Percentiles rank a stretch among this genome's conserved stretches.
Conservation (phyloP, 1,140 invertebrate species). For the Drosophila quadrilineata region DNA sequence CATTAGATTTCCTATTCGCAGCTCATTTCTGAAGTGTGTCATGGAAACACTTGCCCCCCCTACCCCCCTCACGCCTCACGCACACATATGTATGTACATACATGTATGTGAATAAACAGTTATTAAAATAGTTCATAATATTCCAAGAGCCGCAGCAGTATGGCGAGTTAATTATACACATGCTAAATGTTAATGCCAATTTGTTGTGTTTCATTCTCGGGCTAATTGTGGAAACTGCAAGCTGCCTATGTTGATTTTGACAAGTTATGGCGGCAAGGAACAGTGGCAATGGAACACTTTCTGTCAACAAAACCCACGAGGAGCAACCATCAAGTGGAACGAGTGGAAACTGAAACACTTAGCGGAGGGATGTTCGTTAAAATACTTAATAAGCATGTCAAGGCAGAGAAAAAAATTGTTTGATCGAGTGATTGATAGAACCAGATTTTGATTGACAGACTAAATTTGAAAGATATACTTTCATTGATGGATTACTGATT, state of each 20-base stretch:
- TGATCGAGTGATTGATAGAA: no score
- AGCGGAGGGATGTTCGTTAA: not conserved
- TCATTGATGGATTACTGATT: no score
- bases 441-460: no score
- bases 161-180: constrained; percentile 3
- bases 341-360: not conserved
- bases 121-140: constrained; percentile 12
- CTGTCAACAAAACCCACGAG: no score
- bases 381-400: no score
- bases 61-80: not conserved
- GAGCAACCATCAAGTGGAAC: not conserved
- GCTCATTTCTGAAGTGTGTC: constrained; percentile 19
- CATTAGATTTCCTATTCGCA: not conserved
- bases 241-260: no score
- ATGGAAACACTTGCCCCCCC: constrained; percentile 1
- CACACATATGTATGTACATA: not conserved
- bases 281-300: not conserved
- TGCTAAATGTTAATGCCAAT: constrained; percentile 7
- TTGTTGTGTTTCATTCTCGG: not conserved
- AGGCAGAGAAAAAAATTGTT: no score
- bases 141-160: not conserved
- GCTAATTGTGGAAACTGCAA: not conserved
- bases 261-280: not conserved
- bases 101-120: not conserved
- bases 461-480: no score